Evolutionary conservation across 2,797 vertebrate genomes (phyloP).

Genomic region (Rhinella marina): DNA sequence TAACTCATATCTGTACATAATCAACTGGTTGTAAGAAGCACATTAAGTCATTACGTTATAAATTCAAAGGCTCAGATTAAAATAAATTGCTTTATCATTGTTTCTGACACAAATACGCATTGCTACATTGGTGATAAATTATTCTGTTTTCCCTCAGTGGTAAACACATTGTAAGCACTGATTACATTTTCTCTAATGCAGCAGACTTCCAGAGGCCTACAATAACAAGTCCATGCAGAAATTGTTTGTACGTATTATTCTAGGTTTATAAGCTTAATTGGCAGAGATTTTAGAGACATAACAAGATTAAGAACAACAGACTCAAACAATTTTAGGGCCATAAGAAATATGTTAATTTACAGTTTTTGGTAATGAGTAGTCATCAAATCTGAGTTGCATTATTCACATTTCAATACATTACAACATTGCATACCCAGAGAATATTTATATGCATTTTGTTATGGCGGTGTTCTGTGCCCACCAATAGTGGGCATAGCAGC

Average conservation of each 20-base stretch:
- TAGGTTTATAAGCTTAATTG: slow-evolving; percentile 30
- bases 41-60: slow-evolving; percentile 48
- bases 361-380: neutral
- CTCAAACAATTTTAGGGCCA: neutral
- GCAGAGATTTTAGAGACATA: neutral
- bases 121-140: slow-evolving; percentile 49
- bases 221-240: slow-evolving; percentile 38
- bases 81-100: slow-evolving; percentile 60
- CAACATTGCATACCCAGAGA: neutral
- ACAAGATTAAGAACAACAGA: slow-evolving; percentile 21
- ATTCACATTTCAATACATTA: neutral
- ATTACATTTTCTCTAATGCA: slow-evolving; percentile 56
- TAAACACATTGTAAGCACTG: slow-evolving; percentile 54
- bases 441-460: neutral
- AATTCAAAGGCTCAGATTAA: slow-evolving; percentile 43
- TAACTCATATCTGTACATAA: slow-evolving; percentile 35
- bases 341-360: slow-evolving; percentile 5
- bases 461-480: too few species aligned
- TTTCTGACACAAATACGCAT: slow-evolving; percentile 56
- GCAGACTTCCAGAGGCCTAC: slow-evolving; percentile 32
- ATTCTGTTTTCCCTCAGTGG: slow-evolving; percentile 48
- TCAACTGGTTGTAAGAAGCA: slow-evolving; percentile 36
- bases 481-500: too few species aligned
- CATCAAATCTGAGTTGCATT: neutral
- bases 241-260: slow-evolving; percentile 35